Percentiles rank a stretch among this genome's conserved stretches.
Conservation (phyloP, 2,888 invertebrate genomes). For the Andrena dorsata region DNA sequence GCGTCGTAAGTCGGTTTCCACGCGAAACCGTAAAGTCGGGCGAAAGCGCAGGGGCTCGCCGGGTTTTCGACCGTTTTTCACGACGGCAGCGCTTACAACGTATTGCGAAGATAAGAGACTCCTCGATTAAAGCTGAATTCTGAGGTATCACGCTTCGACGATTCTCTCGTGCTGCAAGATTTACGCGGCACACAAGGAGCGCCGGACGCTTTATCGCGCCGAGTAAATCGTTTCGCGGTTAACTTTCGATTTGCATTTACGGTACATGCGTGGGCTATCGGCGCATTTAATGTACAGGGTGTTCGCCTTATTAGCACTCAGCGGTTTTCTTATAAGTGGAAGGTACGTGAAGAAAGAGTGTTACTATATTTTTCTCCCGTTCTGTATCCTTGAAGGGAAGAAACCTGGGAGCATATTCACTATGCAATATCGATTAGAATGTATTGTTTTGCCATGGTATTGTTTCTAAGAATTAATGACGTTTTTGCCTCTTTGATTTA, state of each 20-base stretch:
- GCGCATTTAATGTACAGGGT: slow-evolving; percentile 3
- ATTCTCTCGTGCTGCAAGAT: slow-evolving; percentile 25
- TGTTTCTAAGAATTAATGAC: too few species aligned
- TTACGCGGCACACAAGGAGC: slow-evolving; percentile 13
- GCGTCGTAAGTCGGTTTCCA: slow-evolving; percentile 48
- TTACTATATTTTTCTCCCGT: background rate
- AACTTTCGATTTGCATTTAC: slow-evolving; percentile 26
- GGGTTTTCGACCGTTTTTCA: slow-evolving; percentile 57
- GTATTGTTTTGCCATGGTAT: too few species aligned
- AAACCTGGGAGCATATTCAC: too few species aligned
- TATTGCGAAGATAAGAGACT: slow-evolving; percentile 46
- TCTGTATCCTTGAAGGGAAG: too few species aligned
- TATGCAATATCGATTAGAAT: too few species aligned
- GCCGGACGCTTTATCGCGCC: slow-evolving; percentile 28
- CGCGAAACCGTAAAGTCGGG: slow-evolving; percentile 59
- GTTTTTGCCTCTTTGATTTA: too few species aligned
- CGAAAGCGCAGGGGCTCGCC: slow-evolving; percentile 4
- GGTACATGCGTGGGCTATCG: slow-evolving; percentile 2
- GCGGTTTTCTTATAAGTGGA: background rate
- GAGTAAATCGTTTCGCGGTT: slow-evolving; percentile 40
- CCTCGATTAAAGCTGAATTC: slow-evolving; percentile 46
- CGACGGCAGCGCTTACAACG: slow-evolving; percentile 19
- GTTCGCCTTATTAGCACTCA: background rate
- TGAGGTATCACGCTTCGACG: slow-evolving; percentile 46
- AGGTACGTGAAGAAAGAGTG: background rate